Evolutionary conservation across 2,888 invertebrate genomes (phyloP).

Genomic region (Liodrosophila aerea): DNA sequence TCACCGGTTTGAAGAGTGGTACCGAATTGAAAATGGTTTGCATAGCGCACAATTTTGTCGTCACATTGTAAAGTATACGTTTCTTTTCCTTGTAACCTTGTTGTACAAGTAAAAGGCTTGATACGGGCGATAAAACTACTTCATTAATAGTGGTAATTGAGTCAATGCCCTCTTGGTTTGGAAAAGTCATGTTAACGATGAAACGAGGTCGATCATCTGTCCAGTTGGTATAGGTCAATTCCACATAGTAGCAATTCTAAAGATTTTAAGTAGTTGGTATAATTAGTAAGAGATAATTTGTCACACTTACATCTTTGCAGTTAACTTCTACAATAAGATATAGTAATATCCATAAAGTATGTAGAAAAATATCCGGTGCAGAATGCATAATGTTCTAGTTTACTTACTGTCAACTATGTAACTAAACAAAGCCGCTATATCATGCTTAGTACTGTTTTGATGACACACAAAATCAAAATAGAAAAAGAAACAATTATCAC

Average conservation of each 20-base stretch:
- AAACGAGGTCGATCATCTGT: constrained; percentile 65
- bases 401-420: background rate
- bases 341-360: constrained; percentile 12
- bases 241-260: constrained; percentile 57
- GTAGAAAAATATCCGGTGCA: background rate
- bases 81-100: constrained; percentile 36
- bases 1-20: constrained; percentile 64
- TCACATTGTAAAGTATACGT: constrained; percentile 57
- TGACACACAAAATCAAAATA: background rate
- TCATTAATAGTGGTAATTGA: constrained; percentile 64
- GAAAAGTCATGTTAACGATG: constrained; percentile 70
- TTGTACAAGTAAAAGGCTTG: constrained; percentile 45
- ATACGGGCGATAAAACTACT: constrained; percentile 46
- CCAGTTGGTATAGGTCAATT: constrained; percentile 54
- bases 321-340: constrained; percentile 3
- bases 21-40: constrained; percentile 52
- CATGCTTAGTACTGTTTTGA: no score
- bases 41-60: constrained; percentile 60
- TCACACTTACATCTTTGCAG: constrained; percentile 38
- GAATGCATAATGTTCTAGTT: constrained; percentile 17
- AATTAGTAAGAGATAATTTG: background rate
- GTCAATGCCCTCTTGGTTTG: constrained; percentile 41
- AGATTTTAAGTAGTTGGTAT: background rate
- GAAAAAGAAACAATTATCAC: constrained; percentile 7
- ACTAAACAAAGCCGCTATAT: constrained; percentile 7